Evolutionary conservation across 2,797 vertebrate genomes (phyloP), one percentile per base, ranked within the genome.

Genomic region (Taenioides sp.): DNA sequence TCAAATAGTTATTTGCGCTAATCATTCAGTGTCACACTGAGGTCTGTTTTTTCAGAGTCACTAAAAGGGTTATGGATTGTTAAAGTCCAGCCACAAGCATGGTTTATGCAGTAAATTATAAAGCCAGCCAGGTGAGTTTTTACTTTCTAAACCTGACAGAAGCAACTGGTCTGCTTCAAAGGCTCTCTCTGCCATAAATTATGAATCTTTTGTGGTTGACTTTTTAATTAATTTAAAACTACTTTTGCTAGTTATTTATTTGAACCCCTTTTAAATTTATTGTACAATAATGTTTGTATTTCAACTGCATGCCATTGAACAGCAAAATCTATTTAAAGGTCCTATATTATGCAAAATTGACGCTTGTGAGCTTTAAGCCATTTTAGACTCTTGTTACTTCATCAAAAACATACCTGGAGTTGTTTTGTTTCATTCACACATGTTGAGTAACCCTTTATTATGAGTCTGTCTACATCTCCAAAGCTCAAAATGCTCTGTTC

Each of bases 1-100:
- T 90, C 77, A 86, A 84, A 89, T 86, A 89, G 92, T 93, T 93
- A 91, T 92, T 90, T 86, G 86, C 73, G 77, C 86, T 93, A 91
- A 92, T 90, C 86, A 76, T 84, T 73, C 69, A 71, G 58, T 83
- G 84, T 89, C 73, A 69, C 14, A 18, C 83, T 80, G 84, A 91
- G 86, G 85, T 84, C 82, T 80, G 66, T 86, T 84, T 85, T 80
- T 81, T 87, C 74, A 76, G 76, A 76, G 81, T 75, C 71, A 50
- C 70, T 89, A 90, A 87, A 85, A 76, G 88, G 88, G 90, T 94
- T 78, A 73, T 77, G 84, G 75, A 73, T 76, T 86, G 86, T 92
- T 82, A 93, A 92, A 92, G 86, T 84, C 84, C 79, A 91, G 84
- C 74, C 89, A 85, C 71, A 90, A 87, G 85, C 77, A 82, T 77